Conservation (phyloP, 2,888 invertebrate species). For the Quadriops clusia region DNA sequence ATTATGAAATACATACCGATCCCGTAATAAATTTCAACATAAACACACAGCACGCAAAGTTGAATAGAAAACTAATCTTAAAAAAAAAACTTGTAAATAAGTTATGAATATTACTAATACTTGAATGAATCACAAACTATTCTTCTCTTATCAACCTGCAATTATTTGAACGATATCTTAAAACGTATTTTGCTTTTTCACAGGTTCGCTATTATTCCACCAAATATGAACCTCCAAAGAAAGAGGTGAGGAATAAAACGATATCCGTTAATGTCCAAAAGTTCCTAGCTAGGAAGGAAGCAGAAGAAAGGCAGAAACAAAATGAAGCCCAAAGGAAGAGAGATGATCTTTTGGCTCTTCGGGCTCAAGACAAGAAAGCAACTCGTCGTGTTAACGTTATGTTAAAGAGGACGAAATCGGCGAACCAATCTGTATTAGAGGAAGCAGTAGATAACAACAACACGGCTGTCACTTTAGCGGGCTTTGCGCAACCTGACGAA, state of each 20-base stretch:
- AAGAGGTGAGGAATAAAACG: slow-evolving; percentile 54
- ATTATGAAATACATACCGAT: no score
- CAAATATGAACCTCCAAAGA: slow-evolving; percentile 72
- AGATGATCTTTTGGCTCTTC: slow-evolving; percentile 50
- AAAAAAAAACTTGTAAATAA: no score
- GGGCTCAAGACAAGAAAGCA: slow-evolving; percentile 38
- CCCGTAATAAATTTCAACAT: no score
- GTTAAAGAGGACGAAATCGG: slow-evolving; percentile 78
- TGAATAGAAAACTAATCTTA: no score
- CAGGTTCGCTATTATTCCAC: slow-evolving; percentile 59
- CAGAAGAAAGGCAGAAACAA: slow-evolving; percentile 59
- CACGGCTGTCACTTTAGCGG: slow-evolving; percentile 61
- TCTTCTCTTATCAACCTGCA: no score
- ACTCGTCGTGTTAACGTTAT: slow-evolving; percentile 35
- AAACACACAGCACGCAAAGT: no score
- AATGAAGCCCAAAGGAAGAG: slow-evolving; percentile 51
- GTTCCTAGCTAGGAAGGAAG: slow-evolving; percentile 70
- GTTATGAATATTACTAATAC: no score
- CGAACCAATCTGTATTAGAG: slow-evolving; percentile 73
- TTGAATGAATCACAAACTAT: no score
- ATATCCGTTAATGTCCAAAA: slow-evolving; percentile 72
- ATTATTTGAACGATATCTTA: no score
- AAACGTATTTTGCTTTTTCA: no score
- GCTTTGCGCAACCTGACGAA: slow-evolving; percentile 72
- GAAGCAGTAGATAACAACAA: slow-evolving; percentile 70